A percentile compares a stretch with the other conserved stretches of the same genome.
These are phyloP conservation scores for Helicolenus hilgendorfi DNA, from an alignment of 2,797 vertebrate genomes.

Conservation along the genomic window DNA sequence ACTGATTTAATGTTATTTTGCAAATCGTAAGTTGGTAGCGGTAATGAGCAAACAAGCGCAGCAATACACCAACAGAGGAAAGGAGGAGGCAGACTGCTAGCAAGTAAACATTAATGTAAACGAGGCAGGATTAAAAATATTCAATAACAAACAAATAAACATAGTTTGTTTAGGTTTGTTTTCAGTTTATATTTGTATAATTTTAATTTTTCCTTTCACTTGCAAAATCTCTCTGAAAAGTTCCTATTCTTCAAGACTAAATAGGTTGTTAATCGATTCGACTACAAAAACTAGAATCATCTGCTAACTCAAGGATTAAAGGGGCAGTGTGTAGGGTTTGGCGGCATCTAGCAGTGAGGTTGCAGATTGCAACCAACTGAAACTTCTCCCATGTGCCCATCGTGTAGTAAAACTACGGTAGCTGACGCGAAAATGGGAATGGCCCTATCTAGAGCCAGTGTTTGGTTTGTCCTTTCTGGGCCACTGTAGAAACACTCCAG, in stretches of 20 bases:
- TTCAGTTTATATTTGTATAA: not conserved
- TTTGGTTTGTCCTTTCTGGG: no score
- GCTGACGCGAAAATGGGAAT: rapidly evolving
- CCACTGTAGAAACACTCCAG: no score
- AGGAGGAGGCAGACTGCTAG: not conserved
- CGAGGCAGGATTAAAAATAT: not conserved
- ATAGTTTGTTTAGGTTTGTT: not conserved
- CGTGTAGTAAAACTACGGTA: no score
- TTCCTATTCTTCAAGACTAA: not conserved
- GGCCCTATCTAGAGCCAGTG: no score
- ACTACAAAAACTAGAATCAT: not conserved
- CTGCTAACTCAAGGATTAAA: not conserved
- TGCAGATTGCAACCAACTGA: no score
- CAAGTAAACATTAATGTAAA: not conserved
- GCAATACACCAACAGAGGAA: not conserved
- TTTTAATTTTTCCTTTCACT: not conserved
- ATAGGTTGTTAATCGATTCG: not conserved
- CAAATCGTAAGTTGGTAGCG: not conserved
- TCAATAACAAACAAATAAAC: not conserved
- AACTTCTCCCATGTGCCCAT: no score
- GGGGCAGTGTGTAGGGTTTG: rapidly evolving
- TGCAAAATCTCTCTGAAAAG: not conserved
- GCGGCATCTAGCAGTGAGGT: no score
- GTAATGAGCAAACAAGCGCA: not conserved
- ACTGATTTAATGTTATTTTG: not conserved